These are phyloP conservation scores for Amblyraja radiata DNA, from an alignment of 2,797 vertebrate genomes.

Conservation along the genomic window DNA sequence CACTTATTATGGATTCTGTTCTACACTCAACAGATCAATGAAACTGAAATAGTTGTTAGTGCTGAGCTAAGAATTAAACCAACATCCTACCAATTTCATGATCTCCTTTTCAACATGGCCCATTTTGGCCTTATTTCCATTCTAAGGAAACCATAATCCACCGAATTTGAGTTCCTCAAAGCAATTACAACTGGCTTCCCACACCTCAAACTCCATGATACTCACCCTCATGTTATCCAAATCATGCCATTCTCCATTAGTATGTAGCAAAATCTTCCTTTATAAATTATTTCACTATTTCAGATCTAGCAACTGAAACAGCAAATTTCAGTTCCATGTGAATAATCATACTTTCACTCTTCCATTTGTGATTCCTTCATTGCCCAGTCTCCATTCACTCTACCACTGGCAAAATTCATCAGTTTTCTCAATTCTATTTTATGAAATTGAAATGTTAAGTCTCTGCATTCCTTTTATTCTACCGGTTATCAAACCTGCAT, in stretches of 20 bases:
- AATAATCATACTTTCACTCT: no score
- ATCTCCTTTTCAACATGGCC: neutral
- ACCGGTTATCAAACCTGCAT: neutral
- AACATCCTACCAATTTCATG: neutral
- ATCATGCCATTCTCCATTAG: neutral
- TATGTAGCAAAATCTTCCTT: neutral
- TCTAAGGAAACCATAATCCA: neutral
- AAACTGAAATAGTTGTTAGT: neutral
- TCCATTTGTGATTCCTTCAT: neutral
- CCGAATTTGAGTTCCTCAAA: neutral
- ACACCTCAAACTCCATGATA: neutral
- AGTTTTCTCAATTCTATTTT: neutral
- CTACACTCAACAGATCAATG: neutral
- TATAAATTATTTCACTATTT: neutral
- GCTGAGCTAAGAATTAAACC: neutral
- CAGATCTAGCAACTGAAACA: neutral
- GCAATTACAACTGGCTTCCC: neutral
- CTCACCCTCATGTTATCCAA: neutral
- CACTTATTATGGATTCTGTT: neutral
- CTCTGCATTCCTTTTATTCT: neutral
- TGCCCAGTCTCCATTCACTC: neutral
- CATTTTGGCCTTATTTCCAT: neutral
- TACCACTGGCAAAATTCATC: neutral
- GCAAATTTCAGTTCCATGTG: neutral
- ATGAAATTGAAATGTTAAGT: neutral